phyloP scores from a whole-genome alignment of 2,113 vertebrate species.

The Rhineura floridana region DNA sequence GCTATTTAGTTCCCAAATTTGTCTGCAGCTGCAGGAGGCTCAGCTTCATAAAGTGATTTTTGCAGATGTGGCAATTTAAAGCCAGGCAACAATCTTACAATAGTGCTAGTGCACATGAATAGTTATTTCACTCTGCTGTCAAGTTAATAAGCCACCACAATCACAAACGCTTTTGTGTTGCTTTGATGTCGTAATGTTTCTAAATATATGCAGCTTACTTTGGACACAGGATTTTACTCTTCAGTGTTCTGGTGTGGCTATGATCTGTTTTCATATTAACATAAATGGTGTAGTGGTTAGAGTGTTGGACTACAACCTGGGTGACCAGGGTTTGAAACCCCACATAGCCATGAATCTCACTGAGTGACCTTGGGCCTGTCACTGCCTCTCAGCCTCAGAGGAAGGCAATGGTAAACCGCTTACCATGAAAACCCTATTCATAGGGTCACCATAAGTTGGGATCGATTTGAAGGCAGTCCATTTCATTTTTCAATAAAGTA shows the following conservation, averaged over 20 bases:
- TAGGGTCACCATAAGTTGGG: too few relatives aligned
- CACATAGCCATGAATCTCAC: too few relatives aligned
- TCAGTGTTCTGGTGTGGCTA: background rate
- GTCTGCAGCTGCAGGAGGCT: conserved; percentile 8
- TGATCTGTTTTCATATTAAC: background rate
- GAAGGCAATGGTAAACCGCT: too few relatives aligned
- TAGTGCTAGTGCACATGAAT: background rate
- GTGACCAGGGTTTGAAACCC: too few relatives aligned
- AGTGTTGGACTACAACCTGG: too few relatives aligned
- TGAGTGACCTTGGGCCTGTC: too few relatives aligned
- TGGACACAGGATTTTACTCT: background rate
- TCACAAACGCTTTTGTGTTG: background rate
- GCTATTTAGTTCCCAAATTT: conserved; percentile 5
- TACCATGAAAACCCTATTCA: too few relatives aligned
- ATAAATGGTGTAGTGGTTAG: too few relatives aligned
- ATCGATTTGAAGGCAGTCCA: too few relatives aligned
- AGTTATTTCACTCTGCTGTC: background rate
- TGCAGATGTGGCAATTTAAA: background rate
- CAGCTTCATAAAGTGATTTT: conserved; percentile 15
- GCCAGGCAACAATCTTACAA: background rate
- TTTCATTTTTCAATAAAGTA: too few relatives aligned
- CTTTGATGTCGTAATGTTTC: background rate
- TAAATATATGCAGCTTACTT: background rate
- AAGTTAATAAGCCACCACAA: background rate
- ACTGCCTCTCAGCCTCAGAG: too few relatives aligned